A percentile compares a stretch with the other conserved stretches of the same genome.
Conservation (phyloP, 23 tunicate genomes). For the Corella eumyota region DNA sequence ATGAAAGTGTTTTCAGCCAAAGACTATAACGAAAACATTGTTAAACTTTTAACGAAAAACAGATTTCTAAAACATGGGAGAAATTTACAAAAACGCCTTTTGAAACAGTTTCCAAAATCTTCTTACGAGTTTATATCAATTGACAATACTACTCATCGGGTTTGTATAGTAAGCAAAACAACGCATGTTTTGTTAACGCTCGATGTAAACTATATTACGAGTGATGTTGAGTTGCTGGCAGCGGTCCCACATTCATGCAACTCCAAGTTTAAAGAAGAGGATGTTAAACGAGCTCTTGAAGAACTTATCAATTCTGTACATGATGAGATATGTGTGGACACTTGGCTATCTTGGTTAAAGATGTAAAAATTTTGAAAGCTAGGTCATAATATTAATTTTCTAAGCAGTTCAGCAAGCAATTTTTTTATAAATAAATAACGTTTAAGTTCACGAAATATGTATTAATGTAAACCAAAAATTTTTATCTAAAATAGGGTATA, state of each 20-base stretch:
- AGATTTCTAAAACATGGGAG: conserved; percentile 9
- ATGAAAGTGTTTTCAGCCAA: conserved; percentile 18
- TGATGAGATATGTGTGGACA: background rate
- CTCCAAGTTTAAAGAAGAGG: conserved; percentile 1
- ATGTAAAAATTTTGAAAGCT: background rate
- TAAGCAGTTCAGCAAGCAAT: too few species aligned
- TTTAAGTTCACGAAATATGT: too few species aligned
- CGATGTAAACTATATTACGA: background rate
- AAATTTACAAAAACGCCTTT: conserved; percentile 16
- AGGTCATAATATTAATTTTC: too few species aligned
- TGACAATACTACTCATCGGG: too few species aligned
- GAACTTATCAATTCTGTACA: conserved; percentile 9
- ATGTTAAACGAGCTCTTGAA: conserved; percentile 1
- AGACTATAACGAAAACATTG: conserved; percentile 11
- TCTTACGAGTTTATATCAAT: too few species aligned
- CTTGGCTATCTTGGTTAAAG: conserved; percentile 21
- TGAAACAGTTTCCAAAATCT: conserved; percentile 26
- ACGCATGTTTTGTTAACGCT: conserved; percentile 6
- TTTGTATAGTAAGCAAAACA: too few species aligned
- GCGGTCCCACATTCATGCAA: conserved; percentile 4
- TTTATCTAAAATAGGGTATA: too few species aligned
- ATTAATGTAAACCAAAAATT: too few species aligned
- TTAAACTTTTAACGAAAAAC: conserved; percentile 1
- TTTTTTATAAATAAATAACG: too few species aligned
- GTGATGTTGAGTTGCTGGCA: background rate